Evolutionary conservation across 2,888 invertebrate genomes (phyloP).

Genomic region (Eurytoma adleriae): DNA sequence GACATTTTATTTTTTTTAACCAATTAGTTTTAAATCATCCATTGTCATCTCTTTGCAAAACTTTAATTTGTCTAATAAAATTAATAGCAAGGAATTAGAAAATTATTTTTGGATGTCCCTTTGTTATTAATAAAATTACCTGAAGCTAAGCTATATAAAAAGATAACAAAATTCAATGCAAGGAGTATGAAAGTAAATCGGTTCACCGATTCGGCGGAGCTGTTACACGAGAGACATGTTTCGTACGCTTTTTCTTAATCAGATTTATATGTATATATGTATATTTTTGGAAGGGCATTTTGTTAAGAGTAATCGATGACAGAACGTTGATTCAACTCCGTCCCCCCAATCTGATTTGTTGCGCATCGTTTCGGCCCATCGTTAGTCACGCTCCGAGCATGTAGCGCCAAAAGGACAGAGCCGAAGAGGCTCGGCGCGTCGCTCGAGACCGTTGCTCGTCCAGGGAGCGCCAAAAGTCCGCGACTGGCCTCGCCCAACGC

Average conservation of each 20-base stretch:
- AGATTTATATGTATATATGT: background rate
- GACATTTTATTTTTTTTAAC: no score
- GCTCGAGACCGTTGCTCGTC: background rate
- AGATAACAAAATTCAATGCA: conserved; percentile 73
- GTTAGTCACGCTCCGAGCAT: background rate
- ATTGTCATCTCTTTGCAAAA: no score
- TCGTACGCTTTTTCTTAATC: conserved; percentile 43
- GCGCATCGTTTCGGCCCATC: conserved; percentile 42
- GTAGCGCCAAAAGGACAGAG: no score
- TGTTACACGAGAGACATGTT: conserved; percentile 44
- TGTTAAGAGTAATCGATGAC: conserved; percentile 37
- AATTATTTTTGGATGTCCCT: no score
- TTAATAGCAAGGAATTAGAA: no score
- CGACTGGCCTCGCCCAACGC: conserved; percentile 30
- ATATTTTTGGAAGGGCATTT: conserved; percentile 39
- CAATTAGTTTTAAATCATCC: no score
- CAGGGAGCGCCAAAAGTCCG: conserved; percentile 29
- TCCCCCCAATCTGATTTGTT: conserved; percentile 34
- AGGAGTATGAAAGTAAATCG: conserved; percentile 72
- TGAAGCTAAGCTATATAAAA: conserved; percentile 72
- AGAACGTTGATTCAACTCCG: background rate
- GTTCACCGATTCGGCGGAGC: conserved; percentile 56
- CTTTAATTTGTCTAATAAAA: no score
- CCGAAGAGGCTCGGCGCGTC: no score
- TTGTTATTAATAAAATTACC: conserved; percentile 37